Conservation (phyloP, 2,888 invertebrate species). For the Drosophila basisetae region DNA sequence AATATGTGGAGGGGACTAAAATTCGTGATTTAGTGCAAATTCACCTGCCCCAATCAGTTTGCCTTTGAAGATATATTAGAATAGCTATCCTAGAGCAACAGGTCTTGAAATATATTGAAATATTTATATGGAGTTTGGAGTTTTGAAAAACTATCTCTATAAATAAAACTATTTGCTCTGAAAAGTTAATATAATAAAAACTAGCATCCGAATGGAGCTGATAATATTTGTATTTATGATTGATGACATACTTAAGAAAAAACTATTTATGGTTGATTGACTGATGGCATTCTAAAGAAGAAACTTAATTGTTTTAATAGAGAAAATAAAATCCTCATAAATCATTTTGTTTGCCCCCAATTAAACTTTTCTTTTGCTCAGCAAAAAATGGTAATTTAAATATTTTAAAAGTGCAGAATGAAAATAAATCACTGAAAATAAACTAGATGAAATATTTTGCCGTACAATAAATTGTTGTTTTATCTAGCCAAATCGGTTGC, state of each 20-base stretch:
- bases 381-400: neutral
- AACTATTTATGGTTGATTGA: neutral
- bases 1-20: slow-evolving; percentile 6
- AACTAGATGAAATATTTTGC: neutral
- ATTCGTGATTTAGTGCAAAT: slow-evolving; percentile 20
- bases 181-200: neutral
- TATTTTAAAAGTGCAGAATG: neutral
- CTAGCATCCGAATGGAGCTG: neutral
- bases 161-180: neutral
- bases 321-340: neutral
- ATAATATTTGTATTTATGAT: neutral
- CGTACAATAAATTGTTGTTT: neutral
- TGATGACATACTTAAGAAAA: neutral
- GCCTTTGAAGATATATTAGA: neutral
- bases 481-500: neutral
- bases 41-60: slow-evolving; percentile 52
- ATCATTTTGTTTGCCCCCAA: neutral
- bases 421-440: neutral
- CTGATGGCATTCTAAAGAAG: neutral
- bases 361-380: neutral
- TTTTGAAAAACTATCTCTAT: neutral
- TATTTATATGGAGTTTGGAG: neutral
- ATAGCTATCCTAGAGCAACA: slow-evolving; percentile 8
- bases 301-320: neutral
- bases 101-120: neutral